These are phyloP conservation scores for Zalophus californianus DNA, from an alignment of 2,797 vertebrate genomes.

Conservation along the genomic window DNA sequence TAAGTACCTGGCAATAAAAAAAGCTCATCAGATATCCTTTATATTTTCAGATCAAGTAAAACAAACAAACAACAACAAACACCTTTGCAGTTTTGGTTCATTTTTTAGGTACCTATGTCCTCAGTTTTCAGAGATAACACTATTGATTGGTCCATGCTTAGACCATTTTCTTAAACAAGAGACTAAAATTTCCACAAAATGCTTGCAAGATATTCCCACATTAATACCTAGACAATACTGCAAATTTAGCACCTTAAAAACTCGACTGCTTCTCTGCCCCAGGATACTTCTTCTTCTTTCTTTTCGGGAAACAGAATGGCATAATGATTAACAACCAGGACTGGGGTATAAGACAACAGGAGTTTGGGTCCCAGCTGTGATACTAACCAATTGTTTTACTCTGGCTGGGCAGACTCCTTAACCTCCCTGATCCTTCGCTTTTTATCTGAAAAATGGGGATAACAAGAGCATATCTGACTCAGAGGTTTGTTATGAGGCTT, in stretches of 20 bases:
- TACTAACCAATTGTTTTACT: neutral
- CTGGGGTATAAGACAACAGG: neutral
- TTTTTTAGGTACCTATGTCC: neutral
- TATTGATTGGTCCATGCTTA: neutral
- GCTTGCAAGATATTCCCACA: neutral
- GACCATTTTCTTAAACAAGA: neutral
- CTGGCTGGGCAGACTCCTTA: neutral
- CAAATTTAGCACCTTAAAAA: neutral
- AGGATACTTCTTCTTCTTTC: neutral
- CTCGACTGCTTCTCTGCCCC: neutral
- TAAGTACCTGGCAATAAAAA: neutral
- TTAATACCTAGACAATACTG: neutral
- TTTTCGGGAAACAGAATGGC: neutral
- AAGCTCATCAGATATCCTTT: neutral
- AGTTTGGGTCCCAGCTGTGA: neutral
- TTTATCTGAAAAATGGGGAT: conserved; percentile 41
- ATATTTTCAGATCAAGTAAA: neutral
- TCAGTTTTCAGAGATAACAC: neutral
- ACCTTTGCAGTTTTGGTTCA: neutral
- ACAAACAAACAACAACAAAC: neutral
- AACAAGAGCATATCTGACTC: neutral
- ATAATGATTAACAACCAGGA: neutral
- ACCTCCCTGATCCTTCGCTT: neutral
- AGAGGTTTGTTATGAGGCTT: neutral
- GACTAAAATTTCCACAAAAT: neutral